Evolutionary conservation across 2,888 invertebrate genomes (phyloP).

Genomic region (Apomyelois bistriatella): DNA sequence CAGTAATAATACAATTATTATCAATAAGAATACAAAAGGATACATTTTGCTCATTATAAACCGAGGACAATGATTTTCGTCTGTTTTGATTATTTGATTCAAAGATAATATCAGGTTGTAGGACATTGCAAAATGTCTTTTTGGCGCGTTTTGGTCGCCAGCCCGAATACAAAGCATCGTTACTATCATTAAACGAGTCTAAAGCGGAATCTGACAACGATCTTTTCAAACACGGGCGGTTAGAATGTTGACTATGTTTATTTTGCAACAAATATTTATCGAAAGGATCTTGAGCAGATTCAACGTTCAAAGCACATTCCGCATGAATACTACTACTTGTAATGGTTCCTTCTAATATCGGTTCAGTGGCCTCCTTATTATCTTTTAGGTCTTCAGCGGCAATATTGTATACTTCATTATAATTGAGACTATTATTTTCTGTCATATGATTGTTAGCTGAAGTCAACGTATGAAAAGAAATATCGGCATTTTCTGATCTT

Average conservation of each 20-base stretch:
- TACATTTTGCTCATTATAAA: conserved; percentile 60
- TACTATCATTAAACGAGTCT: conserved; percentile 26
- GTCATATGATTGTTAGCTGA: neutral
- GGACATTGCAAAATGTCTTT: conserved; percentile 30
- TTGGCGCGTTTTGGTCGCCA: conserved; percentile 52
- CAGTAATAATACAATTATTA: conserved; percentile 58
- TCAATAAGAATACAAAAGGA: conserved; percentile 69
- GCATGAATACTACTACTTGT: neutral
- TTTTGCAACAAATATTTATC: neutral
- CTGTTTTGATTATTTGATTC: conserved; percentile 36
- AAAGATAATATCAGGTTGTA: conserved; percentile 18
- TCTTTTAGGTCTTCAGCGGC: neutral
- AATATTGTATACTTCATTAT: neutral
- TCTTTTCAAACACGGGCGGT: conserved; percentile 46
- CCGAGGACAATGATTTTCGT: conserved; percentile 62
- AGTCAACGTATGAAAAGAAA: neutral
- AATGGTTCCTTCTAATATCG: neutral
- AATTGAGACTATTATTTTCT: neutral
- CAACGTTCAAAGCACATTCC: neutral
- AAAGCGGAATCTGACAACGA: conserved; percentile 66
- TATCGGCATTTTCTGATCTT: neutral
- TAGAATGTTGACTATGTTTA: conserved; percentile 18
- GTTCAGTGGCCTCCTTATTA: neutral
- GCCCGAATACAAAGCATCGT: conserved; percentile 25
- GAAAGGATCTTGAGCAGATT: neutral